Percentiles rank a stretch among this genome's conserved stretches.
phyloP scores from a whole-genome alignment of 2,888 invertebrate genomes.

The Perithous albicinctus region DNA sequence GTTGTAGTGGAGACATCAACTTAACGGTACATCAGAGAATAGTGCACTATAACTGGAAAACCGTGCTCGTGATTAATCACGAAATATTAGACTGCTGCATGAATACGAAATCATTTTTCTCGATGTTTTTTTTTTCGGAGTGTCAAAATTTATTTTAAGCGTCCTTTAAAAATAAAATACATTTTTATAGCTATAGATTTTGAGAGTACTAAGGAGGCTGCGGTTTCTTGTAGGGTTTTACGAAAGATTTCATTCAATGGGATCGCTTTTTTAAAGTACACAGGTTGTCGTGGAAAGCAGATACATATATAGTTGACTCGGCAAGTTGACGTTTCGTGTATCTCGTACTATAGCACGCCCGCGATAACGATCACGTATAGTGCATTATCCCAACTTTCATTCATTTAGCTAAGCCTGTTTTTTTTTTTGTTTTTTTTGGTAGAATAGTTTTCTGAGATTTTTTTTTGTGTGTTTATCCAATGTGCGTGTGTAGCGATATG shows the following conservation, averaged over 20 bases:
- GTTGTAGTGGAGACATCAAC: background rate
- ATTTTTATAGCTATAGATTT: too few species aligned
- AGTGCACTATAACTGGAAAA: background rate
- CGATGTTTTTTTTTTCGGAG: constrained; percentile 6
- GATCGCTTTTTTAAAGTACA: background rate
- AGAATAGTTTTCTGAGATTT: background rate
- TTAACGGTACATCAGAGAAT: constrained; percentile 26
- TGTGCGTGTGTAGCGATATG: too few species aligned
- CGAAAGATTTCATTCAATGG: constrained; percentile 2
- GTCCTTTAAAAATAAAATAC: too few species aligned
- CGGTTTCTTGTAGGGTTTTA: too few species aligned
- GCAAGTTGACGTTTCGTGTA: constrained; percentile 56
- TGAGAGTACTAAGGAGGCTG: too few species aligned
- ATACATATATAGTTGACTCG: constrained; percentile 1
- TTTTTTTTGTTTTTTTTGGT: background rate
- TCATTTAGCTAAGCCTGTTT: constrained; percentile 46
- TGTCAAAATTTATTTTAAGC: constrained; percentile 23
- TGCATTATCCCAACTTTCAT: constrained; percentile 60
- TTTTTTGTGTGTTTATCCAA: background rate
- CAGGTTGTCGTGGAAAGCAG: constrained; percentile 9
- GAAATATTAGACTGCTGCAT: background rate
- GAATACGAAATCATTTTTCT: background rate
- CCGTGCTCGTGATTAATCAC: constrained; percentile 14
- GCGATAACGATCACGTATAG: constrained; percentile 36
- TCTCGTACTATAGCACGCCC: constrained; percentile 30